Evolutionary conservation across 2,888 invertebrate species (phyloP), one percentile per base, ranked within the genome.

Genomic region (Kuschelorhynchus macadamiae): DNA sequence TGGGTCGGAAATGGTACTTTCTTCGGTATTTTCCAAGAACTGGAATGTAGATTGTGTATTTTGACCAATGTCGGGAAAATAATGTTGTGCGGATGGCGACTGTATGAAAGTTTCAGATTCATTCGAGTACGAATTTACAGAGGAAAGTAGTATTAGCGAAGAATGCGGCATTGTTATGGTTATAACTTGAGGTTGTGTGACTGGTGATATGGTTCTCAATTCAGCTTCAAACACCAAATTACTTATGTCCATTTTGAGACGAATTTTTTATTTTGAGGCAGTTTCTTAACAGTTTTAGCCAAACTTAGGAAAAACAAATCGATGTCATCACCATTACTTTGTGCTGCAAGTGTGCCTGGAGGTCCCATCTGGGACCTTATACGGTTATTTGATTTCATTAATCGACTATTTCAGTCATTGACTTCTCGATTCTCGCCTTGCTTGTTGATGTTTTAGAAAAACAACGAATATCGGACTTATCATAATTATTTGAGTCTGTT

Each of bases 151-250:
- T 44, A 7, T 18, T 44, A 18, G 44, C 5, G 18, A 44, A 17
- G 44, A 7, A 18, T 18, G 44, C 44, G 17, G 44, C 44, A 44
- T 44, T 44, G 44, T 44, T 44, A 11, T 11, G 5, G 18, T 44
- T 12, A 44, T 44, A 44, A 17, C 44, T 18, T 44, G 17, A 2
- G 17, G 11, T 44, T 18, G 17, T 18, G 18, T 5, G n/a, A 44
- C 8, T 25, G 4, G 20, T 5, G 17, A 18, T 44, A 5, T 12
- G 17, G 16, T 9, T 44, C 44, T 8, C n/a, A 18, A 18, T 18
- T 44, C 41, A 16, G 41, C 41, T 8, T 41, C 2, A 41, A 41
- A 41, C 41, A 41, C 14, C 41, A 41, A 41, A 14, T 41, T n/a
- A 41, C 41, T 14, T 16, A 41, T 41, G 8, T 8, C 41, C 41